Conservation (phyloP, 2,113 vertebrate genomes). For the Accipiter cooperii region DNA sequence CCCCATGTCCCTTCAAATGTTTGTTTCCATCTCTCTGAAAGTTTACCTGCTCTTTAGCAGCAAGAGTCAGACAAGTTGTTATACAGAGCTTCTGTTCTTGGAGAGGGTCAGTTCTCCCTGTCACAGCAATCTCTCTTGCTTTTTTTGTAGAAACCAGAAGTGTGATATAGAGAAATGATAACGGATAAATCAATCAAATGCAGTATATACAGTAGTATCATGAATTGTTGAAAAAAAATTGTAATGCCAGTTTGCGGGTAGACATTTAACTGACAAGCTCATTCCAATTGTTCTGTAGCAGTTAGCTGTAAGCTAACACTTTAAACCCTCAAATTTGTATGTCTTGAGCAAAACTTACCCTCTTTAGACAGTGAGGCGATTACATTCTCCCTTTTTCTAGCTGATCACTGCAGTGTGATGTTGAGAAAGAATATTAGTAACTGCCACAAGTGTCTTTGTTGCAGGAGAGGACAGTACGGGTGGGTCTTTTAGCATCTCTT, state of each 20-base stretch:
- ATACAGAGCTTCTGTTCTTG: not conserved
- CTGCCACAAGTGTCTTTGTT: not conserved
- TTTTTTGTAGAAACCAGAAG: not conserved
- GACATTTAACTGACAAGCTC: not conserved
- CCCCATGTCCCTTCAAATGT: not conserved
- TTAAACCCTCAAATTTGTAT: not conserved
- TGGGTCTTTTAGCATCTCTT: not conserved
- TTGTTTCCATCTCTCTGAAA: not conserved
- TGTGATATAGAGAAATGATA: not conserved
- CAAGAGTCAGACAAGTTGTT: not conserved
- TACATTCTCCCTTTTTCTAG: not conserved
- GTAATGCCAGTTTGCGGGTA: not conserved
- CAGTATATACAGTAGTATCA: no score
- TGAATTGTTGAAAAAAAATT: not conserved
- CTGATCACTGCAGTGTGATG: not conserved
- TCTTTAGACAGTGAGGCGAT: not conserved
- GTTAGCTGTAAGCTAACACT: not conserved
- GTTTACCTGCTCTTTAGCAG: not conserved
- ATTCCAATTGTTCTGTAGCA: not conserved
- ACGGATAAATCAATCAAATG: not conserved
- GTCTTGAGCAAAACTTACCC: not conserved
- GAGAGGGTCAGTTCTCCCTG: not conserved
- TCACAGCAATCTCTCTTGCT: not conserved
- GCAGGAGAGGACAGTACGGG: not conserved
- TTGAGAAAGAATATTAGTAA: not conserved